Conservation (phyloP, 2,888 invertebrate species). For the Thymelicus lineola region DNA sequence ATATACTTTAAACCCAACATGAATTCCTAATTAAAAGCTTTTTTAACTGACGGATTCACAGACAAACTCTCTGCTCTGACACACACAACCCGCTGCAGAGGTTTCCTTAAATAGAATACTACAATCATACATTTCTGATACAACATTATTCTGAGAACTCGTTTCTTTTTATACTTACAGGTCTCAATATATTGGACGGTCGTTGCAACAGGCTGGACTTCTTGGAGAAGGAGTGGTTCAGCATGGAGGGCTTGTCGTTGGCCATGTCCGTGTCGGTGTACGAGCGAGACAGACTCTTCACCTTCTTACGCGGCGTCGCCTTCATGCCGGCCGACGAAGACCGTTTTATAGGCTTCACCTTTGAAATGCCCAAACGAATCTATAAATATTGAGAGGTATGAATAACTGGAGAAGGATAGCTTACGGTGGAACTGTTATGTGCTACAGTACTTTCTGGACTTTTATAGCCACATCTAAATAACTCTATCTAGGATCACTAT, state of each 20-base stretch:
- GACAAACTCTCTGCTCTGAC: no score
- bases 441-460: no score
- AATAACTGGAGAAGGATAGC: conserved; percentile 19
- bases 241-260: conserved; percentile 84
- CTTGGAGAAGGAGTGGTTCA: conserved; percentile 84
- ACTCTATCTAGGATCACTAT: no score
- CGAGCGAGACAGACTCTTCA: conserved; percentile 71
- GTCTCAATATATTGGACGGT: conserved; percentile 88
- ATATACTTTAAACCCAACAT: no score
- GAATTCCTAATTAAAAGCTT: no score
- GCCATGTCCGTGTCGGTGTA: conserved; percentile 74
- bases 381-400: conserved; percentile 66
- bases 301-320: conserved; percentile 76
- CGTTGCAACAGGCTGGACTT: conserved; percentile 87
- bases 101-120: no score
- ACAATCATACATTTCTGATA: no score
- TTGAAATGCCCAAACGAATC: conserved; percentile 80
- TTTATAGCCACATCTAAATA: no score
- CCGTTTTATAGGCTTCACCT: conserved; percentile 79
- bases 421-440: background rate
- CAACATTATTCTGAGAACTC: no score
- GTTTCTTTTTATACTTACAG: conserved; percentile 82
- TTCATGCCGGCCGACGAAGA: conserved; percentile 72
- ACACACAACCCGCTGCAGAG: no score
- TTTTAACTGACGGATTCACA: no score